Evolutionary conservation across 2,113 vertebrate genomes (phyloP).

Genomic region (Pomatostomus ruficeps): DNA sequence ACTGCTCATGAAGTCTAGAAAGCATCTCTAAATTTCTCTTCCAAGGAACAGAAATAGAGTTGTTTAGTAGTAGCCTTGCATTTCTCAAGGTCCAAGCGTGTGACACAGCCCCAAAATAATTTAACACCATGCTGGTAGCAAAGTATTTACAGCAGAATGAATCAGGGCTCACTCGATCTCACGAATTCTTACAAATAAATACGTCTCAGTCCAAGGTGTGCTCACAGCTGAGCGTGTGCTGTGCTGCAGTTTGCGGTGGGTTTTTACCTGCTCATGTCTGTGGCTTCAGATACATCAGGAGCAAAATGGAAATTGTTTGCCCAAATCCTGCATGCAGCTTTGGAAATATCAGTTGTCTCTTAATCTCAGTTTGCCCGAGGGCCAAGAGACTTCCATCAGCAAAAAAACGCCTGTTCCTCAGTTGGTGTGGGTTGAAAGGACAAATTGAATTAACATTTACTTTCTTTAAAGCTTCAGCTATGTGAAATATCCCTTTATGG

Average conservation of each 20-base stretch:
- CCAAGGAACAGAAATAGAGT: neutral
- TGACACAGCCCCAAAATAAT: neutral
- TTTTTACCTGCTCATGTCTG: neutral
- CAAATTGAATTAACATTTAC: neutral
- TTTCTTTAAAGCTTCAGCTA: neutral
- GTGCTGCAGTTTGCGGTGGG: neutral
- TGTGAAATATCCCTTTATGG: neutral
- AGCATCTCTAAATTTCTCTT: neutral
- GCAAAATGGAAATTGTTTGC: neutral
- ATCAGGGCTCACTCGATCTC: neutral
- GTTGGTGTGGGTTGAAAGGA: neutral
- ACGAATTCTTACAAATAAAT: neutral
- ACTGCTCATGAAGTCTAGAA: neutral
- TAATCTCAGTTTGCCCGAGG: neutral
- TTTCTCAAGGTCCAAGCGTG: neutral
- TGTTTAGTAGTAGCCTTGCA: neutral
- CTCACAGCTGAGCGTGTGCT: neutral
- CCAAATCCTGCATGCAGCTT: neutral
- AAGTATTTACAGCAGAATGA: neutral
- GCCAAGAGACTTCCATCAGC: neutral
- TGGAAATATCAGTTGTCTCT: neutral
- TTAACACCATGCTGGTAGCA: neutral
- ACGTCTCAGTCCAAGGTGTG: neutral
- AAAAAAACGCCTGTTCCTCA: neutral
- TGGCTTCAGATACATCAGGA: neutral